Evolutionary conservation across 1,140 invertebrate genomes (phyloP).

Genomic region (Aphelinus atriplicis): DNA sequence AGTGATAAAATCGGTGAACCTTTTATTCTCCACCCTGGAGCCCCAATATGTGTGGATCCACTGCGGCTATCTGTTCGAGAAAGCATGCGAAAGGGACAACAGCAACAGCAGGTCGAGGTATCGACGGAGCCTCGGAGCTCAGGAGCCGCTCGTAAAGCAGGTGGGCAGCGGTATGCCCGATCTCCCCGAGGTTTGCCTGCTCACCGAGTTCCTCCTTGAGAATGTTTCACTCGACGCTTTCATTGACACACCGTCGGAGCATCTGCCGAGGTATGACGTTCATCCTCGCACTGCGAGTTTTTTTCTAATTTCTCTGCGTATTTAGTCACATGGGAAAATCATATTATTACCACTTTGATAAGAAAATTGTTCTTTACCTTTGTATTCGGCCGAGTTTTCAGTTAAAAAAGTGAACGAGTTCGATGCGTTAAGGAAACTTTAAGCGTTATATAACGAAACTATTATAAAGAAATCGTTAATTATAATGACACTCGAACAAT

Average conservation of each 20-base stretch:
- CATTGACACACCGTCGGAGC: constrained; percentile 81
- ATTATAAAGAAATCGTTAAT: too few relatives aligned
- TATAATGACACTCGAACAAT: too few relatives aligned
- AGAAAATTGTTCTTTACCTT: too few relatives aligned
- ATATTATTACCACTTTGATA: too few relatives aligned
- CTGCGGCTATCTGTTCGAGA: constrained; percentile 76
- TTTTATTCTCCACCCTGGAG: constrained; percentile 86
- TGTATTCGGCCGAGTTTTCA: too few relatives aligned
- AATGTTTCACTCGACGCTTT: constrained; percentile 84
- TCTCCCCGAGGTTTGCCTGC: constrained; percentile 74
- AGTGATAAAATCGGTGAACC: constrained; percentile 85
- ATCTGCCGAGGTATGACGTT: constrained; percentile 68
- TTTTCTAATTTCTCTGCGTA: too few relatives aligned
- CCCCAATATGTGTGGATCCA: constrained; percentile 89
- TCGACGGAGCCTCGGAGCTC: constrained; percentile 16
- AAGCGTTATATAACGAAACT: too few relatives aligned
- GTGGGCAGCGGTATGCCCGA: constrained; percentile 72
- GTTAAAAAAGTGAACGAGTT: too few relatives aligned
- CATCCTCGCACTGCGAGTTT: too few relatives aligned
- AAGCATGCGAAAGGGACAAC: constrained; percentile 66
- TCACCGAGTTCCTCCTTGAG: constrained; percentile 83
- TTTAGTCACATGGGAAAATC: too few relatives aligned
- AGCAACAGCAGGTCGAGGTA: background rate
- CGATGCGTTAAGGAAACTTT: too few relatives aligned
- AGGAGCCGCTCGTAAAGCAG: constrained; percentile 57